Evolutionary conservation across 2,888 invertebrate genomes (phyloP), one percentile per base, ranked within the genome.

Genomic region (Carterocephalus palaemon): DNA sequence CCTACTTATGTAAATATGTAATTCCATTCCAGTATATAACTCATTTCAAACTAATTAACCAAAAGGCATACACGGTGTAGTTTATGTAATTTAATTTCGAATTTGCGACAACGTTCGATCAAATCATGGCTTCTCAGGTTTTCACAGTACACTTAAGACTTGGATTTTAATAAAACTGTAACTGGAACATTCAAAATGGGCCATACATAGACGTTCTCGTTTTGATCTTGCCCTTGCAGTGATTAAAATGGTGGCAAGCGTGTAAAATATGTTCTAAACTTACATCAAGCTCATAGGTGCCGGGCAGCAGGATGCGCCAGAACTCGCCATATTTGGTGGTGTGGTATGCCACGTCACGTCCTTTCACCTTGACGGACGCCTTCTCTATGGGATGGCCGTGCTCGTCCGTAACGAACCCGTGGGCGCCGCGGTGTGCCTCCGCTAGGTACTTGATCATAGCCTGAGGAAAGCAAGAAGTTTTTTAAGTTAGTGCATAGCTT

Each of bases 291-390:
- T 91, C 92, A 77, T 97, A 97, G 39, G 90, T 88, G 54, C 97
- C 97, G 1, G 97, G 97, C 49, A 97, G 78, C 12, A 98, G 81
- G 49, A 98, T 92, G 64, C 96, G 91, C 97, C 96, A 98, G 84
- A 94, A 98, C 77, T 98, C 97, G n/a, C 97, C 97, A 70, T 94
- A 92, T 69, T 93, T 92, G 4, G 95, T 95, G 38, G 94, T 93
- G 71, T 92, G 93, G 75, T 96, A 95, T 37, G 92, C 91, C 57
- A 96, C 93, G 67, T 96, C 94, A 36, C 96, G 90, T 0, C 92
- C 92, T 70, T 93, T 92, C 23, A 97, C 91, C 65, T 92, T 92
- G 48, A 96, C 78, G 4, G 92, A 89, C 5, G 94, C 95, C 38
- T 92, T 91, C 61, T 94, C 93, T 38, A 96, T 89, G 0, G 95